Conservation (phyloP, 2,113 vertebrate species). For the Sphyrna mokarran region DNA sequence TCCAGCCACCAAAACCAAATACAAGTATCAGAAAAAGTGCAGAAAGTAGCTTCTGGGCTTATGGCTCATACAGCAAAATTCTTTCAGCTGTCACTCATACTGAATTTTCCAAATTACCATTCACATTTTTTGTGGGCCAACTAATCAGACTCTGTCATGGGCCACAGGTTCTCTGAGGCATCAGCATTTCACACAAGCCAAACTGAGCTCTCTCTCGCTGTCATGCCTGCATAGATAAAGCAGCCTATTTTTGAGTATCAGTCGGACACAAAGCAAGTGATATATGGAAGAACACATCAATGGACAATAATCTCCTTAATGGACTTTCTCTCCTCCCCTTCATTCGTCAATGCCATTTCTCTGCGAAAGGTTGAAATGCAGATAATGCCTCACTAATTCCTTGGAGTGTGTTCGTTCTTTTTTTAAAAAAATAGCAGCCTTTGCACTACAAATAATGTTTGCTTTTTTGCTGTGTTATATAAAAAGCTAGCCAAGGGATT, state of each 20-base stretch:
- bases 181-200: background rate
- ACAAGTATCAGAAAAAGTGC: background rate
- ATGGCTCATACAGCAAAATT: background rate
- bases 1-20: background rate
- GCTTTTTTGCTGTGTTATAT: background rate
- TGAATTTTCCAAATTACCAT: background rate
- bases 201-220: background rate
- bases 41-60: background rate
- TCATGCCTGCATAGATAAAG: background rate
- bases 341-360: slow-evolving; percentile 17
- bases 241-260: background rate
- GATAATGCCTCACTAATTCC: background rate
- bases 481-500: background rate
- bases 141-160: background rate
- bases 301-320: background rate
- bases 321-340: background rate
- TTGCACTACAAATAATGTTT: background rate
- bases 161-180: background rate
- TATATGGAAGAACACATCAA: background rate
- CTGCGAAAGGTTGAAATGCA: background rate
- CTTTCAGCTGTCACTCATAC: background rate
- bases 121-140: background rate
- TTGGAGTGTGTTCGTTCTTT: background rate
- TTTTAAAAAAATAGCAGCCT: background rate
- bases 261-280: background rate